Conservation (phyloP, 2,888 invertebrate genomes). For the Phengaris arion region DNA sequence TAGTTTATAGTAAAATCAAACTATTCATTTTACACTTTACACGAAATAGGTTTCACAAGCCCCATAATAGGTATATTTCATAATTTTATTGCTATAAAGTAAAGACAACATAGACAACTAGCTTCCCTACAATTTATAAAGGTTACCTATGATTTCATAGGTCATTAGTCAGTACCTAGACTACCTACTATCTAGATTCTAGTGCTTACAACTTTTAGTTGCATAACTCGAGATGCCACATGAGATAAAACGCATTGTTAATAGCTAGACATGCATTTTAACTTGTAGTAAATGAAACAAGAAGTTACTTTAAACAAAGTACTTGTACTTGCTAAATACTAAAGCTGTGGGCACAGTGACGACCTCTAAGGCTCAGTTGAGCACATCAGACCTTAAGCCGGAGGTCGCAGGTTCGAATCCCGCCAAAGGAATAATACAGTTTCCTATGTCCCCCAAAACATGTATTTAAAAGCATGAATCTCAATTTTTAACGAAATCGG, state of each 20-base stretch:
- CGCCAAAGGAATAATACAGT: too few species aligned
- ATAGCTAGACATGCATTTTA: neutral
- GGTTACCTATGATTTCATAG: conserved; percentile 12
- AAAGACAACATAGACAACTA: neutral
- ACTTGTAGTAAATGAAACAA: conserved; percentile 10
- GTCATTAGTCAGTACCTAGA: conserved; percentile 2
- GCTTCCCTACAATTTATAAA: conserved; percentile 3
- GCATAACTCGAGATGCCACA: conserved; percentile 9
- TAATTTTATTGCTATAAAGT: conserved; percentile 1
- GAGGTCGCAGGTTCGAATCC: too few species aligned
- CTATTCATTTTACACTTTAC: too few species aligned
- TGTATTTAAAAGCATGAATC: too few species aligned
- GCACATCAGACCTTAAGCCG: too few species aligned
- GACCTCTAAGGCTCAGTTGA: too few species aligned
- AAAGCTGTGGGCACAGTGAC: neutral
- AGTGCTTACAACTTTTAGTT: conserved; percentile 2
- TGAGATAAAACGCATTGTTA: conserved; percentile 2
- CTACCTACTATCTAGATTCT: neutral
- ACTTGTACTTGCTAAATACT: neutral
- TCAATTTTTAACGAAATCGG: too few species aligned
- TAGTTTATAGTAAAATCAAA: too few species aligned
- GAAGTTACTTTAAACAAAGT: too few species aligned
- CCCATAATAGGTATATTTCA: neutral
- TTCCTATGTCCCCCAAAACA: too few species aligned
- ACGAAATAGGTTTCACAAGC: too few species aligned